Evolutionary conservation across 2,113 vertebrate species (phyloP).

Genomic region (Nothobranchius kuhntae): DNA sequence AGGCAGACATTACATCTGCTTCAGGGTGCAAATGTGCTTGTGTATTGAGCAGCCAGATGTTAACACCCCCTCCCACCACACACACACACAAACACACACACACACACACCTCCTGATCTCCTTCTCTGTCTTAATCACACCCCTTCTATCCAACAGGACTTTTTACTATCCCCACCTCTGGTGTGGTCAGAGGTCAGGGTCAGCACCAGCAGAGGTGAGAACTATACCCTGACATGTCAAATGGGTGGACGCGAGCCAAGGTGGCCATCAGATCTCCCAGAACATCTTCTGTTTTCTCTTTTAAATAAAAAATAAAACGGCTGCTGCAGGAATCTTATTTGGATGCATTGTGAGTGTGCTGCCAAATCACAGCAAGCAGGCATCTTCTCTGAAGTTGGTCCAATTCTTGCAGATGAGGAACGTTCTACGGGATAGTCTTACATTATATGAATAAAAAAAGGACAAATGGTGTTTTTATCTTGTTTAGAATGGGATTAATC

Average conservation of each 20-base stretch:
- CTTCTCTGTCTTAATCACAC: constrained; percentile 10
- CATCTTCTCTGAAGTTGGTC: constrained; percentile 14
- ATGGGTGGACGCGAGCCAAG: constrained; percentile 23
- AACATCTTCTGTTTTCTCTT: too few species aligned
- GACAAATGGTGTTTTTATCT: too few species aligned
- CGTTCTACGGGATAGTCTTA: too few species aligned
- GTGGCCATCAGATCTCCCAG: constrained; percentile 7
- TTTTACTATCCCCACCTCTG: constrained; percentile 44
- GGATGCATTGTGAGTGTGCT: constrained; percentile 5
- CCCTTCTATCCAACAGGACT: constrained; percentile 34
- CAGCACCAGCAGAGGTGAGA: constrained; percentile 46
- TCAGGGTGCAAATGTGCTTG: constrained; percentile 58
- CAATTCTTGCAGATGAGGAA: constrained; percentile 9
- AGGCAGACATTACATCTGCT: constrained; percentile 70
- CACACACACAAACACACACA: background rate
- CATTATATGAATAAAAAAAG: too few species aligned
- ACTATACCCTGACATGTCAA: constrained; percentile 42
- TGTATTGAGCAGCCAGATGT: constrained; percentile 72
- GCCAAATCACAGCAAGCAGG: constrained; percentile 3
- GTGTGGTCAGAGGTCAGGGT: constrained; percentile 57
- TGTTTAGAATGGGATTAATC: too few species aligned
- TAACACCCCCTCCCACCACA: constrained; percentile 2
- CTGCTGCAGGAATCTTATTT: constrained; percentile 1
- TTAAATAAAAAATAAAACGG: background rate
- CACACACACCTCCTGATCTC: background rate